Evolutionary conservation across 2,113 vertebrate genomes (phyloP).

Genomic region (Rhinogobius similis): DNA sequence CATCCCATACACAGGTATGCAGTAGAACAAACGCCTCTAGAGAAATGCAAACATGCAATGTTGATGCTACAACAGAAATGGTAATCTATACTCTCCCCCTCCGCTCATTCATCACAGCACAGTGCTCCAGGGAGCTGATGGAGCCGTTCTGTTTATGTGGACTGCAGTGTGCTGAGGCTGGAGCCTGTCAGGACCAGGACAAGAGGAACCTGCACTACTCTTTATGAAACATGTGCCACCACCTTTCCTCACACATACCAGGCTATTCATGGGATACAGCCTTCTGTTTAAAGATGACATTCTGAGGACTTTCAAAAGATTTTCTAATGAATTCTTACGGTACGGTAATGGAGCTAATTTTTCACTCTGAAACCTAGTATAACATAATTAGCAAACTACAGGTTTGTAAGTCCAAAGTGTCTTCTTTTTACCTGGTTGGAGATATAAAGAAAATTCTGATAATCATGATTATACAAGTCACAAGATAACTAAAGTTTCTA

Average conservation of each 20-base stretch:
- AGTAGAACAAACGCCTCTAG: slow-evolving; percentile 4
- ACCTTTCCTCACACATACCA: background rate
- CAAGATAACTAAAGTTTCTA: no score
- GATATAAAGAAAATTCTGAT: no score
- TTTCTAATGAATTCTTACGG: no score
- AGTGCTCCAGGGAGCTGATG: slow-evolving; percentile 49
- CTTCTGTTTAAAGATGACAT: no score
- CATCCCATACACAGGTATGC: background rate
- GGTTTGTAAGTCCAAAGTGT: no score
- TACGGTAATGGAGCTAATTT: no score
- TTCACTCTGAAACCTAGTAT: no score
- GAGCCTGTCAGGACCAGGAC: background rate
- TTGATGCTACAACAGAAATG: slow-evolving; percentile 36
- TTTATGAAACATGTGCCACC: background rate
- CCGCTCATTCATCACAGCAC: slow-evolving; percentile 63
- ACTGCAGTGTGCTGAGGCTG: slow-evolving; percentile 1
- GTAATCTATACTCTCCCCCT: slow-evolving; percentile 56
- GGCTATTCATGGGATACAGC: no score
- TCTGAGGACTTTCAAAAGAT: no score
- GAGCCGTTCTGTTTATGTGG: slow-evolving; percentile 31
- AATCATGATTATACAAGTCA: no score
- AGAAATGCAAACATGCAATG: slow-evolving; percentile 38
- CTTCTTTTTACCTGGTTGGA: no score
- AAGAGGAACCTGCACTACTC: background rate
- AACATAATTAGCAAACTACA: no score